Percentiles rank a stretch among this genome's conserved stretches.
These are phyloP conservation scores for Neodiprion virginianus DNA, from an alignment of 1,140 invertebrate species.

Conservation along the genomic window DNA sequence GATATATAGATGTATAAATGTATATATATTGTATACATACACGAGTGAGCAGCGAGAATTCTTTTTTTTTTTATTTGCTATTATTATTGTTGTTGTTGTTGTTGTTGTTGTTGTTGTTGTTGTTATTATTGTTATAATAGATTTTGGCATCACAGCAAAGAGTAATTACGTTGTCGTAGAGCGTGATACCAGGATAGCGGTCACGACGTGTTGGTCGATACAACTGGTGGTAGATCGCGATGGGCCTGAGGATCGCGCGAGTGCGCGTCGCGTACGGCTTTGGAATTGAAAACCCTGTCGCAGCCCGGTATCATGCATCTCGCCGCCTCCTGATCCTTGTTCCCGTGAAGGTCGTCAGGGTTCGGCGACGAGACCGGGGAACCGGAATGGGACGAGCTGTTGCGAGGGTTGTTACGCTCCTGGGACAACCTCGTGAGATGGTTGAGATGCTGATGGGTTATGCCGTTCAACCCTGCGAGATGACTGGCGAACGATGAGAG, in stretches of 20 bases:
- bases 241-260: constrained; percentile 61
- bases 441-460: constrained; percentile 65
- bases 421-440: constrained; percentile 56
- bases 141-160: constrained; percentile 58
- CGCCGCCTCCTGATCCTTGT: constrained; percentile 54
- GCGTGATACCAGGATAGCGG: constrained; percentile 46
- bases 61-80: neutral
- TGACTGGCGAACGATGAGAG: constrained; percentile 58
- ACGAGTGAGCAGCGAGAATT: neutral
- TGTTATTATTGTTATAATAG: neutral
- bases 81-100: too few species aligned
- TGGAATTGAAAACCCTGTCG: constrained; percentile 67
- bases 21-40: neutral
- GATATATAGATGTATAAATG: neutral
- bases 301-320: constrained; percentile 68
- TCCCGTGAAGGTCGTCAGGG: neutral
- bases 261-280: constrained; percentile 67
- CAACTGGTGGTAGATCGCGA: constrained; percentile 46
- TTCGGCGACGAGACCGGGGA: constrained; percentile 36
- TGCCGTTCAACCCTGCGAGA: constrained; percentile 62
- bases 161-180: constrained; percentile 46
- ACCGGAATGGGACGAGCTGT: constrained; percentile 14
- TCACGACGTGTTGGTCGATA: constrained; percentile 55
- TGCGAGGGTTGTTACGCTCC: constrained; percentile 30
- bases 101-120: too few species aligned